phyloP scores from a whole-genome alignment of 2,888 invertebrate species.

The Heliconius ethilla region DNA sequence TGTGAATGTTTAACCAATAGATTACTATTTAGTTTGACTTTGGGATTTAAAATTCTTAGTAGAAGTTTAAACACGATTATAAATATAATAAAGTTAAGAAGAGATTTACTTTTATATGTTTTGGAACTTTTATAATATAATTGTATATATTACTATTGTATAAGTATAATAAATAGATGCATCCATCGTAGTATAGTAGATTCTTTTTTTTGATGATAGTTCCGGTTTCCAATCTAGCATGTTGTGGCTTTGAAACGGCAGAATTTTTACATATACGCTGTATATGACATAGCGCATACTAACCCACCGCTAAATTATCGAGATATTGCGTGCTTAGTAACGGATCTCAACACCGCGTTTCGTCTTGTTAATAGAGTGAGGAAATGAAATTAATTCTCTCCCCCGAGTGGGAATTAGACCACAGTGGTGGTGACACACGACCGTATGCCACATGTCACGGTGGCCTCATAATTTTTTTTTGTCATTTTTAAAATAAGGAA shows the following conservation, averaged over 20 bases:
- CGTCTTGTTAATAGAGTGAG: neutral
- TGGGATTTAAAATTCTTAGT: neutral
- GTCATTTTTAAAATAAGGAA: too few species aligned
- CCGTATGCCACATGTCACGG: neutral
- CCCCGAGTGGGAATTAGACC: neutral
- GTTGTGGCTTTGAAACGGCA: too few species aligned
- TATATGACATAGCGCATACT: too few species aligned
- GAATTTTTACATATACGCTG: too few species aligned
- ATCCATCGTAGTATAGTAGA: too few species aligned
- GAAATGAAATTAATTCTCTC: neutral
- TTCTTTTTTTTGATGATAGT: too few species aligned
- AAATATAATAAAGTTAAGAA: neutral
- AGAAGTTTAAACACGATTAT: slow-evolving; percentile 3
- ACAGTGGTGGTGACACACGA: neutral
- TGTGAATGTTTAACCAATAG: neutral
- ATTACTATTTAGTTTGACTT: neutral
- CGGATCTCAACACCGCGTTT: neutral
- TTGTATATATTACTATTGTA: neutral
- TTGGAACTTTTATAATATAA: neutral
- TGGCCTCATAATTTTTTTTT: neutral
- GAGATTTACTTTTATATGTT: neutral
- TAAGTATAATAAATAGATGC: too few species aligned
- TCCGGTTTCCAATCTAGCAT: too few species aligned
- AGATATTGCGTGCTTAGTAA: neutral
- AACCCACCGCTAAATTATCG: too few species aligned